phyloP scores from a whole-genome alignment of 2,113 vertebrate species.

The Etheostoma spectabile region DNA sequence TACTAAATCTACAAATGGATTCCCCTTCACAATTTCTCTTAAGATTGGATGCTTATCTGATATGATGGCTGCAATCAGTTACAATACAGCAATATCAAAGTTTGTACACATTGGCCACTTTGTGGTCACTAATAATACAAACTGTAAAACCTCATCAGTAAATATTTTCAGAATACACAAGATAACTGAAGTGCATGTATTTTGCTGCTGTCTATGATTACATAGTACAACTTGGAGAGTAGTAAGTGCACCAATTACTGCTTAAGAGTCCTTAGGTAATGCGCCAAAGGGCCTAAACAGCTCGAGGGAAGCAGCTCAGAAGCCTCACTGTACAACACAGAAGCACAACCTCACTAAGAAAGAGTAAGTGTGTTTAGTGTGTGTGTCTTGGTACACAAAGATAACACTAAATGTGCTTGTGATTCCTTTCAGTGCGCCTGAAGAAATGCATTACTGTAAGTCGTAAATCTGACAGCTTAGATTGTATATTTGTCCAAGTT shows the following conservation, averaged over 20 bases:
- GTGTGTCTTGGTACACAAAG: conserved; percentile 1
- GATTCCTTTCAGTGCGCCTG: background rate
- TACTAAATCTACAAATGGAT: too few species aligned
- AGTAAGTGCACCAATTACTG: conserved; percentile 27
- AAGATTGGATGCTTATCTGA: background rate
- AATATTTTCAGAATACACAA: background rate
- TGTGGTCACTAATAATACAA: background rate
- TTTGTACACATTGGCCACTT: too few species aligned
- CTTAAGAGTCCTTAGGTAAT: conserved; percentile 28
- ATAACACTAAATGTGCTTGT: conserved; percentile 15
- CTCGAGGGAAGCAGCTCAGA: conserved; percentile 9
- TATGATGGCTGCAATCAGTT: background rate
- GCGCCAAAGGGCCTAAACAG: conserved; percentile 23
- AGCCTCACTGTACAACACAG: background rate
- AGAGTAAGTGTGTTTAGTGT: background rate
- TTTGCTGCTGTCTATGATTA: background rate
- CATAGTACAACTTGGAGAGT: background rate
- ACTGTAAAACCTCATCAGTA: background rate
- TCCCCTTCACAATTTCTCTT: too few species aligned
- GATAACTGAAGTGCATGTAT: background rate
- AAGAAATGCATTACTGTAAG: background rate
- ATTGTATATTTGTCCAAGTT: conserved; percentile 57
- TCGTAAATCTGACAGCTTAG: background rate
- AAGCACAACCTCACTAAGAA: background rate
- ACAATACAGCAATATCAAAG: background rate